Percentiles rank a stretch among this genome's conserved stretches.
Evolutionary conservation across 1,140 invertebrate species (phyloP).

Genomic region (Trachymyrmex cornetzi): DNA sequence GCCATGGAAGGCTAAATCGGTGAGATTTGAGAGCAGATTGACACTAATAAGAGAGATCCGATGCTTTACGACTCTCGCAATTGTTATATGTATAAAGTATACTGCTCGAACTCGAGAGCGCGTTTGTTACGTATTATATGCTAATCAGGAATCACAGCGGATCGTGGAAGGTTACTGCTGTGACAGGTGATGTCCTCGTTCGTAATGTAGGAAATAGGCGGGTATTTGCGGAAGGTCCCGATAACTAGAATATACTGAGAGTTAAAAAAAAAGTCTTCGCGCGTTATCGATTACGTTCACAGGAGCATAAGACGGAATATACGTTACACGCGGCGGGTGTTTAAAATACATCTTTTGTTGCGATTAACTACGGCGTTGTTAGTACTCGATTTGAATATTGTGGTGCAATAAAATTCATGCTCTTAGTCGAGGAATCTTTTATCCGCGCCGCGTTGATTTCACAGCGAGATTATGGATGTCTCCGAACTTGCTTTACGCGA

Average conservation of each 20-base stretch:
- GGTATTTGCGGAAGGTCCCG: not conserved
- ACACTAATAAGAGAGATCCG: conserved; percentile 3
- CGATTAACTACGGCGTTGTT: not conserved
- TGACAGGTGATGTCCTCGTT: conserved; percentile 42
- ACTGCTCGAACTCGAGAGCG: not conserved
- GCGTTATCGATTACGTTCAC: conserved; percentile 10
- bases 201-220: conserved; percentile 1
- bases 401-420: not conserved
- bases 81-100: conserved; percentile 45
- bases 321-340: not conserved
- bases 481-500: not conserved
- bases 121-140: conserved; percentile 16
- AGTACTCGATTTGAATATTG: conserved; percentile 21
- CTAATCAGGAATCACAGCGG: conserved; percentile 14
- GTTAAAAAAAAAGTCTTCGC: conserved; percentile 7
- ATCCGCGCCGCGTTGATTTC: not conserved
- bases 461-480: conserved; percentile 20
- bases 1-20: too few relatives aligned
- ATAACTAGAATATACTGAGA: conserved; percentile 18
- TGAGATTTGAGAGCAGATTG: conserved; percentile 37
- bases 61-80: conserved; percentile 35
- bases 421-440: not conserved
- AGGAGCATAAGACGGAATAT: not conserved
- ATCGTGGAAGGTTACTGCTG: not conserved
- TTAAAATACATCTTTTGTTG: conserved; percentile 24